A percentile compares a stretch with the other conserved stretches of the same genome.
These are phyloP conservation scores for Tryphoninae sp. DNA, from an alignment of 2,888 invertebrate genomes.

Conservation along the genomic window DNA sequence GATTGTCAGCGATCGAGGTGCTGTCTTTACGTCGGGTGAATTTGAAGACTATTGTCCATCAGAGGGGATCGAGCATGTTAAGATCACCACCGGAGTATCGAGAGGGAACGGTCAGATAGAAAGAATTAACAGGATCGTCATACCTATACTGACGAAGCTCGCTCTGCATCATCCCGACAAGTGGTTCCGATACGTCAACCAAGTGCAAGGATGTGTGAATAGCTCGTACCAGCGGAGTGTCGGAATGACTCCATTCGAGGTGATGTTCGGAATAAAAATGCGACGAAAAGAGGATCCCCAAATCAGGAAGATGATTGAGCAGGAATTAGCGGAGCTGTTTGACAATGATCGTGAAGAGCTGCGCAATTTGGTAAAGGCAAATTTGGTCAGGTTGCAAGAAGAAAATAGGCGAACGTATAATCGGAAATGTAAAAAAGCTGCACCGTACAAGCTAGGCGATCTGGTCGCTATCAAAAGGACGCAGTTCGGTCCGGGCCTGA, in stretches of 20 bases:
- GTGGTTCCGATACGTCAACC: slow-evolving; percentile 22
- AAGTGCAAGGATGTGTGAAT: slow-evolving; percentile 19
- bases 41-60: slow-evolving; percentile 47
- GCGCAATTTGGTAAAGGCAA: slow-evolving; percentile 49
- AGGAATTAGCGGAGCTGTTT: slow-evolving; percentile 55
- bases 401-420: slow-evolving; percentile 66
- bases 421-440: slow-evolving; percentile 63
- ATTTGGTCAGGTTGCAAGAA: slow-evolving; percentile 63
- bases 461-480: slow-evolving; percentile 61
- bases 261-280: slow-evolving; percentile 25
- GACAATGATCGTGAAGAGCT: slow-evolving; percentile 54
- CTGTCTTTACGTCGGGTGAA: slow-evolving; percentile 62
- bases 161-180: slow-evolving; percentile 17
- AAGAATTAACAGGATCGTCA: slow-evolving; percentile 30
- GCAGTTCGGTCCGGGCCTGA: slow-evolving; percentile 63
- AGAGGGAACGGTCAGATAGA: slow-evolving; percentile 51
- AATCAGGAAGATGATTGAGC: slow-evolving; percentile 47
- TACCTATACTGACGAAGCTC: slow-evolving; percentile 60
- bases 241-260: slow-evolving; percentile 17
- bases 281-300: slow-evolving; percentile 16
- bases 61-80: slow-evolving; percentile 54
- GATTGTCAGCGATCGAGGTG: slow-evolving; percentile 64
- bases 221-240: slow-evolving; percentile 8
- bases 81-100: slow-evolving; percentile 72
- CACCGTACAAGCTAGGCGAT: slow-evolving; percentile 60